phyloP scores from a whole-genome alignment of 2,888 invertebrate species.

The Schizotus pectinicornis region DNA sequence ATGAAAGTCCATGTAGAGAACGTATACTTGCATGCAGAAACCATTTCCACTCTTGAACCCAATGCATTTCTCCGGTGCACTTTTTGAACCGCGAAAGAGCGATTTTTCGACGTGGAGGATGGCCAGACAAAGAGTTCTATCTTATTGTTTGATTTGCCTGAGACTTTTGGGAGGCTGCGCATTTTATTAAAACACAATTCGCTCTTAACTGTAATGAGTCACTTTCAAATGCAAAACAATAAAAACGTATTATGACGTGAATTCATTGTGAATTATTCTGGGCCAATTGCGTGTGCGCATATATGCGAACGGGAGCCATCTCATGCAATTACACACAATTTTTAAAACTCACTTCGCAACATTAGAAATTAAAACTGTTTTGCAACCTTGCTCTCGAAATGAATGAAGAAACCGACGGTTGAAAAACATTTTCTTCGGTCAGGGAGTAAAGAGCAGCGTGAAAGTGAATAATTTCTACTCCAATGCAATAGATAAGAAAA shows the following conservation, averaged over 20 bases:
- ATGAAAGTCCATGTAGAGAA: not conserved
- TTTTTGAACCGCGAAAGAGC: slow-evolving; percentile 1
- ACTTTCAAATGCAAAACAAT: slow-evolving; percentile 29
- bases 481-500: too few species aligned
- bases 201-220: slow-evolving; percentile 11
- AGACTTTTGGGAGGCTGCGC: not conserved
- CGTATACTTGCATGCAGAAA: slow-evolving; percentile 4
- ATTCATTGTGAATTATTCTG: slow-evolving; percentile 27
- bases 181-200: slow-evolving; percentile 12
- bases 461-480: too few species aligned
- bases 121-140: not conserved
- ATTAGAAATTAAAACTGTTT: slow-evolving; percentile 17
- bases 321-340: slow-evolving; percentile 18
- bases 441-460: too few species aligned
- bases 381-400: slow-evolving; percentile 7
- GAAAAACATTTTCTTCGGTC: not conserved
- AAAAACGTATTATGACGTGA: slow-evolving; percentile 22
- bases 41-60: not conserved
- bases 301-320: slow-evolving; percentile 9
- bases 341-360: slow-evolving; percentile 15
- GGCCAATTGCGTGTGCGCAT: slow-evolving; percentile 21
- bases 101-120: not conserved
- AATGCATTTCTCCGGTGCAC: not conserved
- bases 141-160: not conserved
- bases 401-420: slow-evolving; percentile 9